Conservation (phyloP, 2,113 vertebrate genomes). For the Pterocles gutturalis region DNA sequence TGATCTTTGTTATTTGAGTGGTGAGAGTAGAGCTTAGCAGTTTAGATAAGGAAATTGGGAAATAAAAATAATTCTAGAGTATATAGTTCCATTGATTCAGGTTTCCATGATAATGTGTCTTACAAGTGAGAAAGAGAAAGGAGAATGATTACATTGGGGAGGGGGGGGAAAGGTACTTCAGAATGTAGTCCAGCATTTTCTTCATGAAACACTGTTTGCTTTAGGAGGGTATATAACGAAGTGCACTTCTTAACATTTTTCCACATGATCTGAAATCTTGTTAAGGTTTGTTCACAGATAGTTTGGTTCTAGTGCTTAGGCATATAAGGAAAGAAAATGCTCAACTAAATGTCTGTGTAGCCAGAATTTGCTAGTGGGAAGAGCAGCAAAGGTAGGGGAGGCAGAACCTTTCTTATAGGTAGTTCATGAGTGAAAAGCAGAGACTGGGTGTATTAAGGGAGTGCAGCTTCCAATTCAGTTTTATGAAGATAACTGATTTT, state of each 20-base stretch:
- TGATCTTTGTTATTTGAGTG: neutral
- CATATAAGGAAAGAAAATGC: neutral
- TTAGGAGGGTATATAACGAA: neutral
- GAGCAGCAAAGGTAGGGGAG: neutral
- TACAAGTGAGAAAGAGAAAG: neutral
- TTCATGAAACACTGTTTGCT: neutral
- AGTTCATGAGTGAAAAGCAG: neutral
- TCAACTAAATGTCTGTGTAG: neutral
- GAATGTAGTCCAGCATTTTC: neutral
- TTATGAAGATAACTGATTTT: neutral
- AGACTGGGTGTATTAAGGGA: neutral
- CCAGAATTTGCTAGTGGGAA: neutral
- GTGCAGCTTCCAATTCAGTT: neutral
- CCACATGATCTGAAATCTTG: neutral
- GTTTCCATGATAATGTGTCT: neutral
- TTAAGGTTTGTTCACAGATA: neutral
- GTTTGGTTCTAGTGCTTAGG: neutral
- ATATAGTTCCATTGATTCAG: neutral
- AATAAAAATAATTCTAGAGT: neutral
- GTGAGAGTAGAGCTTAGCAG: neutral
- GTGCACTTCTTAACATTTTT: neutral
- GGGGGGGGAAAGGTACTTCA: neutral
- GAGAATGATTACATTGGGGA: rapidly evolving
- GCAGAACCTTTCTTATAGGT: neutral
- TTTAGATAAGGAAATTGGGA: neutral